Evolutionary conservation across 2,888 invertebrate species (phyloP).

Genomic region (Latrodectus hesperus): DNA sequence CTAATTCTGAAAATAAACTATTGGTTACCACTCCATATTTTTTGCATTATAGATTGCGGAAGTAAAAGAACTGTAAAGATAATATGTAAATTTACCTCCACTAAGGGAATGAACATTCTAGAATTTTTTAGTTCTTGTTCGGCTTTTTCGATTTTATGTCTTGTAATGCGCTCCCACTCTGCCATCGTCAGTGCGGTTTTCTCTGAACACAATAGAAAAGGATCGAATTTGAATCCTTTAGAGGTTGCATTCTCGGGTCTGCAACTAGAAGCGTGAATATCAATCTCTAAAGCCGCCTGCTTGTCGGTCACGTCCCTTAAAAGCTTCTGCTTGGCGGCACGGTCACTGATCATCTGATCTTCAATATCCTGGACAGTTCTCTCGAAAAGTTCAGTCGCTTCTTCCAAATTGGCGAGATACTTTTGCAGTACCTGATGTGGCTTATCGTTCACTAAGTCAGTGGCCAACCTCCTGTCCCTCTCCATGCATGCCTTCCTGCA

Average conservation of each 20-base stretch:
- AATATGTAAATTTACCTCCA: conserved; percentile 33
- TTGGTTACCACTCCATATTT: no score
- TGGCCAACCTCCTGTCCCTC: conserved; percentile 48
- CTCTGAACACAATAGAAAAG: conserved; percentile 43
- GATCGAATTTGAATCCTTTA: conserved; percentile 52
- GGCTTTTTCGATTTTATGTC: conserved; percentile 60
- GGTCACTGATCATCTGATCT: conserved; percentile 55
- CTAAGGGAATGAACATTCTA: conserved; percentile 31
- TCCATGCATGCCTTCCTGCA: conserved; percentile 53
- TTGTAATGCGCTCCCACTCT: conserved; percentile 61
- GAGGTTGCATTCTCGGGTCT: conserved; percentile 30
- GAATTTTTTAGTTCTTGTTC: conserved; percentile 55
- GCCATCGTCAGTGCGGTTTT: conserved; percentile 42
- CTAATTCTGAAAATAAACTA: no score
- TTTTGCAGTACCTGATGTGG: conserved; percentile 57
- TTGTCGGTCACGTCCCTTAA: conserved; percentile 59
- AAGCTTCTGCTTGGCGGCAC: conserved; percentile 54
- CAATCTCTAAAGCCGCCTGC: conserved; percentile 56
- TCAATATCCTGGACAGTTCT: conserved; percentile 49
- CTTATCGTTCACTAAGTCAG: conserved; percentile 57
- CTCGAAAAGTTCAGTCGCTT: conserved; percentile 22
- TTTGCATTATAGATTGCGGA: neutral
- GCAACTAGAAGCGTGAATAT: conserved; percentile 52
- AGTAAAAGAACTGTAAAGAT: neutral
- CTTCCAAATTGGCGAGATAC: conserved; percentile 41